A percentile compares a stretch with the other conserved stretches of the same genome.
phyloP scores from a whole-genome alignment of 2,888 invertebrate species.

The Periphyllus acericola region DNA sequence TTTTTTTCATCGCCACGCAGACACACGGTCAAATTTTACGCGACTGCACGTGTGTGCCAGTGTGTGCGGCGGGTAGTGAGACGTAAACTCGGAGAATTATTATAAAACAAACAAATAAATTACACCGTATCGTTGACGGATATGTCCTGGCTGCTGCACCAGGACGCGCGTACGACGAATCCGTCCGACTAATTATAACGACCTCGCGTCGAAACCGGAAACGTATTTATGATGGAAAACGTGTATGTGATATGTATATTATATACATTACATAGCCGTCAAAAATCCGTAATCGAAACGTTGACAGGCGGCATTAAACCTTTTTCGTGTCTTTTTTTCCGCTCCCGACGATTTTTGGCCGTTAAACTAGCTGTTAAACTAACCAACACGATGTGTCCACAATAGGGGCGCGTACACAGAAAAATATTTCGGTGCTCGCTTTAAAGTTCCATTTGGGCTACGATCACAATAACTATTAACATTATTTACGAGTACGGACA shows the following conservation, averaged over 20 bases:
- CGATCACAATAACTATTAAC: too few relatives aligned
- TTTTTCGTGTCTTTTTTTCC: slow-evolving; percentile 18
- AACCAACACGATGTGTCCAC: too few relatives aligned
- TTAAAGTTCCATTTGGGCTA: too few relatives aligned
- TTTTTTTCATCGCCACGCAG: slow-evolving; percentile 8
- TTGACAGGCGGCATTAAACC: slow-evolving; percentile 14
- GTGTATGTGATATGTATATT: neutral
- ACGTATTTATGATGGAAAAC: neutral
- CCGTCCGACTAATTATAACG: slow-evolving; percentile 23
- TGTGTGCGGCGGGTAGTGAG: too few relatives aligned
- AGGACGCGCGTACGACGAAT: neutral
- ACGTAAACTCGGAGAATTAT: neutral
- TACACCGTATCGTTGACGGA: slow-evolving; percentile 11
- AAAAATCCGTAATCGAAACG: slow-evolving; percentile 21
- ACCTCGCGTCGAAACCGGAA: slow-evolving; percentile 9
- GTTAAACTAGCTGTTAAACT: neutral
- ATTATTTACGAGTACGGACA: too few relatives aligned
- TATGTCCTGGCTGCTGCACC: slow-evolving; percentile 5
- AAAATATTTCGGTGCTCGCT: neutral
- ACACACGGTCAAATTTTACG: slow-evolving; percentile 18
- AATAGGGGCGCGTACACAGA: too few relatives aligned
- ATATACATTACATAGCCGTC: neutral
- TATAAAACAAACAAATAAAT: slow-evolving; percentile 11
- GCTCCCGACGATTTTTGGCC: neutral
- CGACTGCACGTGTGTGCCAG: neutral